Evolutionary conservation across 2,797 vertebrate species (phyloP).

Genomic region (Tadarida brasiliensis): DNA sequence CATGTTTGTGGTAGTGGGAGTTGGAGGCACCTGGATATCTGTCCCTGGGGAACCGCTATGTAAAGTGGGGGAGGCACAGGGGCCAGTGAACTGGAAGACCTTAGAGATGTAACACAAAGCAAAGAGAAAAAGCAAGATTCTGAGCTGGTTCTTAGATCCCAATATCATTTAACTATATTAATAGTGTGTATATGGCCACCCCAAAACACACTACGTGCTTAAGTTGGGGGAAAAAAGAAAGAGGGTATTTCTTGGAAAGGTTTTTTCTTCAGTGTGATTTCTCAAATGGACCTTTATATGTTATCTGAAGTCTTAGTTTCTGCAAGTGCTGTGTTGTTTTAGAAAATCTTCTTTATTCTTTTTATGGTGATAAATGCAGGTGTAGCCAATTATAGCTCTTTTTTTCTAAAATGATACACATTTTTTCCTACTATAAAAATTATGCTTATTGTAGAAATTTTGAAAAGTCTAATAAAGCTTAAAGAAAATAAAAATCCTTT

Average conservation of each 20-base stretch:
- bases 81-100: not conserved
- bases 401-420: slow-evolving; percentile 28
- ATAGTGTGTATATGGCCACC: not conserved
- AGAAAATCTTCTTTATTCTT: not conserved
- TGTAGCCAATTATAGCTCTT: not conserved
- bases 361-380: slow-evolving; percentile 22
- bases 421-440: slow-evolving; percentile 61
- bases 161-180: not conserved
- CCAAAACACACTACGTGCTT: not conserved
- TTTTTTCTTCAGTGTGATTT: not conserved
- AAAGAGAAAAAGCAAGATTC: not conserved
- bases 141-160: not conserved
- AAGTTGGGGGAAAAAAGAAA: not conserved
- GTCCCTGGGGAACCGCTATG: fast-evolving
- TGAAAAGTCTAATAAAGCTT: slow-evolving; percentile 62
- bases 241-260: not conserved
- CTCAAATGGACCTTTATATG: slow-evolving; percentile 22
- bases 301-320: slow-evolving; percentile 38
- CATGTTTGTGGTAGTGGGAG: not conserved
- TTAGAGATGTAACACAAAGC: not conserved
- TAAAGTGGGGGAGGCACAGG: not conserved
- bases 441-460: slow-evolving; percentile 60
- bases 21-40: not conserved
- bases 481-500: slow-evolving; percentile 64
- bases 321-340: not conserved